Conservation (phyloP, 2,797 vertebrate genomes). For the Thaleichthys pacificus region DNA sequence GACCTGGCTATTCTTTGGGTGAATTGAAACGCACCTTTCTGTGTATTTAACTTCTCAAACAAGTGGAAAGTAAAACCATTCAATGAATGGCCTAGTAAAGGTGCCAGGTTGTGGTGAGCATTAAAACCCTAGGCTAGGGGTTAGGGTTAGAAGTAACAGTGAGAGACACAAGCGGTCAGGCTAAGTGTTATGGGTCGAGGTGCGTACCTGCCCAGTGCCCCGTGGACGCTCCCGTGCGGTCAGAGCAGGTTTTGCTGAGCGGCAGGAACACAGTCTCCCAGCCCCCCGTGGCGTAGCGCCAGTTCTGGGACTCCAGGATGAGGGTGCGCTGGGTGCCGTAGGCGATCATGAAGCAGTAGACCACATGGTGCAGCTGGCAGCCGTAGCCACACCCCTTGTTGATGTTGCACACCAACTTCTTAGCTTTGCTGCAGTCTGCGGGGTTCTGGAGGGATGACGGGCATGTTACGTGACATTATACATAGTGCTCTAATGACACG, state of each 20-base stretch:
- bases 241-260: conserved; percentile 75
- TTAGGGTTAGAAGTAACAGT: background rate
- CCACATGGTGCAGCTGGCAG: conserved; percentile 96
- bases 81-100: too few relatives aligned
- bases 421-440: conserved; percentile 93
- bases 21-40: background rate
- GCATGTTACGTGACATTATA: background rate
- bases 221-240: conserved; percentile 78
- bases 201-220: conserved; percentile 86
- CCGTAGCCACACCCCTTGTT: conserved; percentile 99
- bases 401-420: conserved; percentile 97
- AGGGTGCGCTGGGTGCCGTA: conserved; percentile 95
- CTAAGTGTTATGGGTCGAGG: background rate
- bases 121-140: background rate
- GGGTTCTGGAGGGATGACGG: conserved; percentile 80
- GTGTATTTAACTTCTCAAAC: too few relatives aligned
- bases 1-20: background rate
- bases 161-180: background rate
- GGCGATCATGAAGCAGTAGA: conserved; percentile 99
- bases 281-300: conserved; percentile 93
- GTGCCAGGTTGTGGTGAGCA: background rate
- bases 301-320: conserved; percentile 95
- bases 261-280: conserved; percentile 97
- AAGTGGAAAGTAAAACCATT: too few relatives aligned
- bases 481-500: too few relatives aligned